Conservation (phyloP, 2,113 vertebrate genomes). For the Saccopteryx bilineata region DNA sequence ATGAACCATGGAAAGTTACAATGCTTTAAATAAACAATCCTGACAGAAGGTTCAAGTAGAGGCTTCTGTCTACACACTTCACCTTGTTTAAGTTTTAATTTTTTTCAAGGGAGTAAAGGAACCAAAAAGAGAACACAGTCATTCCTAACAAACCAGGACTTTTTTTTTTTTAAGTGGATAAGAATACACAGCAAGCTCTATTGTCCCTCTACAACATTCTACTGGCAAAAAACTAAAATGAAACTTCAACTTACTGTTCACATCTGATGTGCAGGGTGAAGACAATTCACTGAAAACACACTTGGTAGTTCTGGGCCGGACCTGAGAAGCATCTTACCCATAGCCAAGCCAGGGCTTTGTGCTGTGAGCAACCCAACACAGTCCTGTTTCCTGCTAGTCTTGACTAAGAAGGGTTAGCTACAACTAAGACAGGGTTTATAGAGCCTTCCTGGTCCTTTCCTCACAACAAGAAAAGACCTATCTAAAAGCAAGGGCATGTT, state of each 20-base stretch:
- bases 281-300: conserved; percentile 1
- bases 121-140: conserved; percentile 32
- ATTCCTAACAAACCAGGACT: background rate
- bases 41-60: conserved; percentile 65
- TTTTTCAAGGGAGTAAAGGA: conserved; percentile 34
- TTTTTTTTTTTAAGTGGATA: conserved; percentile 12
- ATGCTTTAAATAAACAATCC: conserved; percentile 53
- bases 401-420: conserved; percentile 46
- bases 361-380: background rate
- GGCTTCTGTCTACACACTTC: background rate
- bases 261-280: conserved; percentile 7
- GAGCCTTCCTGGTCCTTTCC: background rate
- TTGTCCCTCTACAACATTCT: background rate
- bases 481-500: conserved; percentile 41
- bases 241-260: conserved; percentile 32
- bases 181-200: background rate
- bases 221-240: background rate
- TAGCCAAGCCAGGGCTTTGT: background rate
- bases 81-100: conserved; percentile 40
- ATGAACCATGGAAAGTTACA: conserved; percentile 56
- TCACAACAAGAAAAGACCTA: conserved; percentile 12
- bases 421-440: background rate
- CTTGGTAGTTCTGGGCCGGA: background rate
- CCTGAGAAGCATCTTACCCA: background rate
- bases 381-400: background rate